Evolutionary conservation across 2,888 invertebrate genomes (phyloP).

Genomic region (Drosophila sordidapex): DNA sequence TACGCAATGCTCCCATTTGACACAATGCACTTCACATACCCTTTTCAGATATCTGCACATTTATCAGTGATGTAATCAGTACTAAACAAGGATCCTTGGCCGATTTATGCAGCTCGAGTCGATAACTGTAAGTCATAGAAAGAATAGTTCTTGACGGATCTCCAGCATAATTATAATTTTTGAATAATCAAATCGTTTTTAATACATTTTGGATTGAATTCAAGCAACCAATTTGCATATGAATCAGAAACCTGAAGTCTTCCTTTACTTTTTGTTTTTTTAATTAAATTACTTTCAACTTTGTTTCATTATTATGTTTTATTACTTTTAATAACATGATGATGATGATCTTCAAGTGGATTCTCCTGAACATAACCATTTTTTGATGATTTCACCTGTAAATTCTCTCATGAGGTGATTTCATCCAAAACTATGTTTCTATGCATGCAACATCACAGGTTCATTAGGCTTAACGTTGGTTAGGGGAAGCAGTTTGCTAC

Average conservation of each 20-base stretch:
- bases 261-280: background rate
- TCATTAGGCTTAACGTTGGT: slow-evolving; percentile 27
- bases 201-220: background rate
- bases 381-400: background rate
- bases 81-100: background rate
- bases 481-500: background rate
- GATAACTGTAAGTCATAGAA: background rate
- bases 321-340: background rate
- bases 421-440: background rate
- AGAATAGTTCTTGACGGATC: background rate
- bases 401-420: too few relatives aligned
- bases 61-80: background rate
- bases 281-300: background rate
- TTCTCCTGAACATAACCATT: background rate
- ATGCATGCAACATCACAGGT: slow-evolving; percentile 18
- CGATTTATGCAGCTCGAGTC: background rate
- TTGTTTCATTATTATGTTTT: background rate
- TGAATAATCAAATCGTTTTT: background rate
- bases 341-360: background rate
- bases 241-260: background rate
- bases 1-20: background rate
- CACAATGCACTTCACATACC: slow-evolving; percentile 3
- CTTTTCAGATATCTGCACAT: background rate
- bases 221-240: background rate
- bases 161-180: background rate